Conservation (phyloP, 2,113 vertebrate genomes). For the Urocolius indicus region DNA sequence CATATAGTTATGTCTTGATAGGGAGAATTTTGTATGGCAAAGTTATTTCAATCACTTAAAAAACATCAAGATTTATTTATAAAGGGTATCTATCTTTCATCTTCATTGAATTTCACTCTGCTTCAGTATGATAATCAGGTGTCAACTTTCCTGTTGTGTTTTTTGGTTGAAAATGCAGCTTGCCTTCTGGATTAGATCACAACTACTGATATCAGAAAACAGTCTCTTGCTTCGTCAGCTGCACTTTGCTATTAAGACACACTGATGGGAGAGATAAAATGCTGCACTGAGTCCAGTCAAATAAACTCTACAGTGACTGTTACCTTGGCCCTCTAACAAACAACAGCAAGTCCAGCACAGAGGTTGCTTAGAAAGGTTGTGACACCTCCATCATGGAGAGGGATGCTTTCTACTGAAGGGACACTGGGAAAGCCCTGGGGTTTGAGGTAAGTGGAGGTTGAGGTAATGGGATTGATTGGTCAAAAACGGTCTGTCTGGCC, state of each 20-base stretch:
- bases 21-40: not conserved
- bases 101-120: not conserved
- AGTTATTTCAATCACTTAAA: not conserved
- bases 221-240: not conserved
- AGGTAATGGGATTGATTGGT: not conserved
- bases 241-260: not conserved
- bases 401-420: not conserved
- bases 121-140: not conserved
- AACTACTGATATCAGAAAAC: not conserved
- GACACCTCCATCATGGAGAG: accelerated
- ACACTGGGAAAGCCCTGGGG: not conserved
- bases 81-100: not conserved
- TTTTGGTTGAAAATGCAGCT: not conserved
- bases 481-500: no score
- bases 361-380: not conserved
- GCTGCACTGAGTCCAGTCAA: not conserved
- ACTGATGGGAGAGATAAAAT: not conserved
- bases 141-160: not conserved
- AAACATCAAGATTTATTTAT: not conserved
- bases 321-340: not conserved
- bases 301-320: not conserved
- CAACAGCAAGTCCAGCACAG: not conserved
- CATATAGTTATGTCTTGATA: not conserved
- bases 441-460: not conserved
- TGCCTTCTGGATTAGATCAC: not conserved